These are phyloP conservation scores for Auanema freiburgensis DNA, from an alignment of 2,888 invertebrate species.

Conservation along the genomic window DNA sequence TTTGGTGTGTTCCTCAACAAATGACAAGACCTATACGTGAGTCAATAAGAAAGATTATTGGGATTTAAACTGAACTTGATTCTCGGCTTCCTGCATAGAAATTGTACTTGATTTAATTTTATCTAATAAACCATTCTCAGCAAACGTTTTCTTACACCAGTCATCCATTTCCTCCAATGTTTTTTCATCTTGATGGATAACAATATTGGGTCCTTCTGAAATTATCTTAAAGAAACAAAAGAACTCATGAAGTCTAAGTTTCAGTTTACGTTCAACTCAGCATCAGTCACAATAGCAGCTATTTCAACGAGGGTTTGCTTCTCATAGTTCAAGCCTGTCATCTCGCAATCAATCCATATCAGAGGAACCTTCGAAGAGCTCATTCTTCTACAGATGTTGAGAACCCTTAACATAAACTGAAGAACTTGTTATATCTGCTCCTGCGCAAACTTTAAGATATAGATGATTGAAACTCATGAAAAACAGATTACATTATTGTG, in stretches of 20 bases:
- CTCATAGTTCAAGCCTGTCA: slow-evolving; percentile 82
- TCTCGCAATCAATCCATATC: slow-evolving; percentile 68
- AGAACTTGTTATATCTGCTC: neutral
- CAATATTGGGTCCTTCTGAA: slow-evolving; percentile 71
- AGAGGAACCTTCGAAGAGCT: slow-evolving; percentile 12
- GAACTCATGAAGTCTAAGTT: neutral
- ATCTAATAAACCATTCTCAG: slow-evolving; percentile 80
- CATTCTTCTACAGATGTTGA: neutral
- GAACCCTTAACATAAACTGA: neutral
- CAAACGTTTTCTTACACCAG: slow-evolving; percentile 83
- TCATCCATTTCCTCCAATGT: slow-evolving; percentile 78
- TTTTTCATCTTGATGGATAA: slow-evolving; percentile 78
- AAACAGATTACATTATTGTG: neutral
- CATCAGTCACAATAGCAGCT: slow-evolving; percentile 84
- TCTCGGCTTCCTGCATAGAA: slow-evolving; percentile 32
- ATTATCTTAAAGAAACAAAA: slow-evolving; percentile 25
- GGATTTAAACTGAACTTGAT: slow-evolving; percentile 16
- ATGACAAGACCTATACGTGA: slow-evolving; percentile 72
- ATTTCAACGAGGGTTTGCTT: slow-evolving; percentile 82
- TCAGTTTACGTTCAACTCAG: slow-evolving; percentile 45
- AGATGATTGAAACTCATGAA: neutral
- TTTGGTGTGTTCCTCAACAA: slow-evolving; percentile 72
- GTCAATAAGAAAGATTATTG: neutral
- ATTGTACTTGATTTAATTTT: slow-evolving; percentile 68
- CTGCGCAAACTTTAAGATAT: neutral